A percentile compares a stretch with the other conserved stretches of the same genome.
Conservation (phyloP, 2,888 invertebrate species). For the Yponomeuta malinellus region DNA sequence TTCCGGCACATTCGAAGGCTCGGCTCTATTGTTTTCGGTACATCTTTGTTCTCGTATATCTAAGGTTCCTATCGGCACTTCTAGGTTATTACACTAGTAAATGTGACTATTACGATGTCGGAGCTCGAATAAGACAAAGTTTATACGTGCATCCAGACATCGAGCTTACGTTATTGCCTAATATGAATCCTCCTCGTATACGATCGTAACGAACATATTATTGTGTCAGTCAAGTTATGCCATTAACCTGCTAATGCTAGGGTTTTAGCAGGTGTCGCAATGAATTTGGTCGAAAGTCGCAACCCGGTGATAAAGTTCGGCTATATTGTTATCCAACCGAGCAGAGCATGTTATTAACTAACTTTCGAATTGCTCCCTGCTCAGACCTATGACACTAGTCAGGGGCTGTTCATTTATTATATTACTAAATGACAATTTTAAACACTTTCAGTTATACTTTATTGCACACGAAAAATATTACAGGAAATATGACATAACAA, state of each 20-base stretch:
- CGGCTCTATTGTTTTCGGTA: constrained; percentile 35
- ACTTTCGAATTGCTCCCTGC: background rate
- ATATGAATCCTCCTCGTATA: background rate
- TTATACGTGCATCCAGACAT: constrained; percentile 5
- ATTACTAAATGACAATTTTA: too few relatives aligned
- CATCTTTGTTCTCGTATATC: constrained; percentile 51
- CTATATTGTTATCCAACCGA: background rate
- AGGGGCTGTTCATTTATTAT: too few relatives aligned
- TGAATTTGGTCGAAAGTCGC: background rate
- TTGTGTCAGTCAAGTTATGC: background rate
- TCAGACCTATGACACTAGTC: background rate
- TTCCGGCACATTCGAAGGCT: constrained; percentile 19
- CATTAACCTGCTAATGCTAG: background rate
- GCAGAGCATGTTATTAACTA: background rate
- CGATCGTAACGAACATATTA: constrained; percentile 3
- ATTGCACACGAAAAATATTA: too few relatives aligned
- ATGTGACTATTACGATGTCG: constrained; percentile 11
- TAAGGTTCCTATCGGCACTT: constrained; percentile 41
- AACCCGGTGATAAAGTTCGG: background rate
- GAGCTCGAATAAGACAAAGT: constrained; percentile 4
- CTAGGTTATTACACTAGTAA: constrained; percentile 14
- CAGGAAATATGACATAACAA: too few relatives aligned
- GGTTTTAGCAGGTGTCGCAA: background rate
- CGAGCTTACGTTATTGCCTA: constrained; percentile 4
- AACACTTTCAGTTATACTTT: too few relatives aligned